These are phyloP conservation scores for Apocheima hispidaria DNA, from an alignment of 2,888 invertebrate genomes.

Conservation along the genomic window DNA sequence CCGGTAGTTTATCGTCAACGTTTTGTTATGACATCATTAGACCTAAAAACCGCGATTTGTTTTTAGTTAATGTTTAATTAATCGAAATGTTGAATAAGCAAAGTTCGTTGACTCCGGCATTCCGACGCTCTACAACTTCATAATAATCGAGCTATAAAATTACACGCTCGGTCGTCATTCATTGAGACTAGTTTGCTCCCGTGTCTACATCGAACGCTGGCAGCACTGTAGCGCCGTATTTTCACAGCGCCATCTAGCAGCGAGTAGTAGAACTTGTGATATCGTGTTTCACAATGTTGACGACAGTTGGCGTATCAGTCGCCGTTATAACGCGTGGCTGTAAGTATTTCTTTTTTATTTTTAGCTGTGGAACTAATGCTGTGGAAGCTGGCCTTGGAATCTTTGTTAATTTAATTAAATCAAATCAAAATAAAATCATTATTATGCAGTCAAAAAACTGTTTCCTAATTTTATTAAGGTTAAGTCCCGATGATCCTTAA, in stretches of 20 bases:
- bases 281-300: constrained; percentile 48
- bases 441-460: too few species aligned
- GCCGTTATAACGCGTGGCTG: constrained; percentile 4
- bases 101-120: constrained; percentile 76
- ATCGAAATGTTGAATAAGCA: constrained; percentile 51
- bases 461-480: too few species aligned
- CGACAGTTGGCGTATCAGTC: constrained; percentile 63
- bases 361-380: not conserved
- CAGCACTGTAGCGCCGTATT: constrained; percentile 58
- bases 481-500: not conserved
- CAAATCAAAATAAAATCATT: too few species aligned
- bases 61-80: constrained; percentile 35
- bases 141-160: constrained; percentile 69
- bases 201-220: constrained; percentile 52
- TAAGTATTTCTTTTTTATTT: not conserved
- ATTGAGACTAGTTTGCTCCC: constrained; percentile 62
- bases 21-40: constrained; percentile 38
- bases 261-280: constrained; percentile 71
- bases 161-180: constrained; percentile 72
- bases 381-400: too few species aligned
- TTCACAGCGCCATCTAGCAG: constrained; percentile 69
- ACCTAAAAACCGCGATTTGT: constrained; percentile 41
- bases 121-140: constrained; percentile 64
- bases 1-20: constrained; percentile 32
- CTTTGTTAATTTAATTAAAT: too few species aligned